Evolutionary conservation across 2,888 invertebrate species (phyloP).

Genomic region (Abrostola tripartita): DNA sequence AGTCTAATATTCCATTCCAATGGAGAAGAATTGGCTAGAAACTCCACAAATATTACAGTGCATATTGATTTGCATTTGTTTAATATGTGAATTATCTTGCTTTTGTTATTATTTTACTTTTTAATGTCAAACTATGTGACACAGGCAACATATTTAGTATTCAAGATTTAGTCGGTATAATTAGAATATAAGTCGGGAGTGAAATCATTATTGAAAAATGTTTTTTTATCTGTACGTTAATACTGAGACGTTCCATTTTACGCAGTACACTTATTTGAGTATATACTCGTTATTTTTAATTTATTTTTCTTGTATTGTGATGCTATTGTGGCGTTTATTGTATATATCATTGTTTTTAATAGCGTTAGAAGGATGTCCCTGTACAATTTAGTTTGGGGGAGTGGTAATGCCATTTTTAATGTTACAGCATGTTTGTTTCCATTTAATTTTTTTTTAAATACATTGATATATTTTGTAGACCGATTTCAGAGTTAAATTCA

Average conservation of each 20-base stretch:
- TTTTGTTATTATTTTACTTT: constrained; percentile 1
- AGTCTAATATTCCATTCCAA: no score
- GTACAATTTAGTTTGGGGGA: constrained; percentile 42
- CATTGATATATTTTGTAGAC: no score
- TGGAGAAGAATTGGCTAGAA: no score
- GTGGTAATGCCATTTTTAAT: constrained; percentile 39
- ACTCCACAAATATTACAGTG: no score
- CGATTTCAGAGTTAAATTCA: no score
- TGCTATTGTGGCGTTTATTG: constrained; percentile 54
- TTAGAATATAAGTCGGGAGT: constrained; percentile 69
- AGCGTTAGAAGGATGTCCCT: constrained; percentile 51
- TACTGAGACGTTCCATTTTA: constrained; percentile 58
- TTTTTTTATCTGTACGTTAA: constrained; percentile 47
- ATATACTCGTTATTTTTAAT: constrained; percentile 64
- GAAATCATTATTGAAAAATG: constrained; percentile 50
- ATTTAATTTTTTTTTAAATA: neutral
- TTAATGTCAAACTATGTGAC: constrained; percentile 38
- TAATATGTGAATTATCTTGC: neutral
- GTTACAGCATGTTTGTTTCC: neutral
- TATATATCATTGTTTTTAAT: constrained; percentile 62
- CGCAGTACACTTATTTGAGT: constrained; percentile 63
- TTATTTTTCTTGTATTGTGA: constrained; percentile 58
- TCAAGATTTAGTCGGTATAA: constrained; percentile 66
- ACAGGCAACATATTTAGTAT: constrained; percentile 62
- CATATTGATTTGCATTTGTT: neutral